Evolutionary conservation across 2,113 vertebrate species (phyloP).

Genomic region (Myanophis thanlyinensis): DNA sequence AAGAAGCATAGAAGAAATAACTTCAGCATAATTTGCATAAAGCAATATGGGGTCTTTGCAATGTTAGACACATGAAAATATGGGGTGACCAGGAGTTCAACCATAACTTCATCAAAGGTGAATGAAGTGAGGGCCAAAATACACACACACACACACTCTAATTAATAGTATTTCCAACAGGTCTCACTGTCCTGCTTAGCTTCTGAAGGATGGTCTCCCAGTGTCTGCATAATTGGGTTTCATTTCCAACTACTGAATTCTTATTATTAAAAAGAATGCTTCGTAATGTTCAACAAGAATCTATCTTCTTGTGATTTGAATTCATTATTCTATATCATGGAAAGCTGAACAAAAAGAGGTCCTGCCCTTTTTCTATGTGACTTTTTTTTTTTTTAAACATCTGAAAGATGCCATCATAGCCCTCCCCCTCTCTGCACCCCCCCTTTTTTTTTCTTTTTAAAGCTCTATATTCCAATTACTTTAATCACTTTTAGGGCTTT

Average conservation of each 20-base stretch:
- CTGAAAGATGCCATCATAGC: background rate
- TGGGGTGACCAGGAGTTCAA: background rate
- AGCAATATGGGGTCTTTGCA: background rate
- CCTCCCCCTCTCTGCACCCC: no score
- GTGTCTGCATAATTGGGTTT: background rate
- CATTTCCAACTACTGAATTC: background rate
- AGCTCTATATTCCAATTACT: background rate
- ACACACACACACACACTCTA: background rate
- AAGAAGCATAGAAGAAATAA: background rate
- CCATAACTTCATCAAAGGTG: background rate
- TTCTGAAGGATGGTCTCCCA: background rate
- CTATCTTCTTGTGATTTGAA: background rate
- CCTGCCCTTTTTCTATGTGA: background rate
- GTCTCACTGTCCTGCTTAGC: background rate
- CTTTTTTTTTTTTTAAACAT: background rate
- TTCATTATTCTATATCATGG: background rate
- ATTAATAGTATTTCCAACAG: background rate
- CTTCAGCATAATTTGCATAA: background rate
- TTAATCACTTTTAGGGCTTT: background rate
- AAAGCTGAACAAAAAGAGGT: background rate
- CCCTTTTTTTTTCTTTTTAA: background rate
- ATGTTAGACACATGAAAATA: background rate
- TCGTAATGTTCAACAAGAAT: background rate
- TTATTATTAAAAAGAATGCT: background rate
- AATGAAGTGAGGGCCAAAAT: background rate